Evolutionary conservation across 64 coral and sea anemone species (phyloP).

Genomic region (Hydrozoanthus tunicans): DNA sequence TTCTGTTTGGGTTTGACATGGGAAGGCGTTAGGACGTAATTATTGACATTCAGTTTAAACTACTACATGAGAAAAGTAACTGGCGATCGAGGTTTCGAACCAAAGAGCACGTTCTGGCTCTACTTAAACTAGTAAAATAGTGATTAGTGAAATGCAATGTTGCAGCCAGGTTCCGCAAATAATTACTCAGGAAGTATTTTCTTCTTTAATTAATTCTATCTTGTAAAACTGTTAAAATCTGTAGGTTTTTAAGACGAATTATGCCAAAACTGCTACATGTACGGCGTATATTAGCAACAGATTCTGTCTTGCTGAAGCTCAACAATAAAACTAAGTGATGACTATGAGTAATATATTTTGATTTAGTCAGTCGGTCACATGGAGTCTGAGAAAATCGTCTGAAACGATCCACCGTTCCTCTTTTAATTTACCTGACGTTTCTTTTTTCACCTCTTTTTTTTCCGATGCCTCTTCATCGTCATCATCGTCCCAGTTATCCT

Average conservation of each 20-base stretch:
- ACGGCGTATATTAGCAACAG: neutral
- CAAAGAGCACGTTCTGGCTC: neutral
- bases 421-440: constrained; percentile 4
- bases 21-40: too few relatives aligned
- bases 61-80: too few relatives aligned
- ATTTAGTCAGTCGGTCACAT: constrained; percentile 19
- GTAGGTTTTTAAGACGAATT: neutral
- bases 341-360: neutral
- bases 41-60: too few relatives aligned
- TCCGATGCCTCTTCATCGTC: constrained; percentile 37
- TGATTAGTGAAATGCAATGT: neutral
- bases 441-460: constrained; percentile 35
- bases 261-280: neutral
- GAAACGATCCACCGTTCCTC: neutral
- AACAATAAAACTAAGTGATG: neutral
- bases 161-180: neutral
- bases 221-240: neutral
- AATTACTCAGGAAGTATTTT: neutral
- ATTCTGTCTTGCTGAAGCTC: neutral
- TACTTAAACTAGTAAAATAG: neutral
- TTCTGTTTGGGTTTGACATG: too few relatives aligned
- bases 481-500: constrained; percentile 84
- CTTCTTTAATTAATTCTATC: neutral
- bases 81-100: too few relatives aligned
- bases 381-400: neutral